Evolutionary conservation across 1,140 invertebrate species (phyloP).

Genomic region (Coenobita brevimanus): DNA sequence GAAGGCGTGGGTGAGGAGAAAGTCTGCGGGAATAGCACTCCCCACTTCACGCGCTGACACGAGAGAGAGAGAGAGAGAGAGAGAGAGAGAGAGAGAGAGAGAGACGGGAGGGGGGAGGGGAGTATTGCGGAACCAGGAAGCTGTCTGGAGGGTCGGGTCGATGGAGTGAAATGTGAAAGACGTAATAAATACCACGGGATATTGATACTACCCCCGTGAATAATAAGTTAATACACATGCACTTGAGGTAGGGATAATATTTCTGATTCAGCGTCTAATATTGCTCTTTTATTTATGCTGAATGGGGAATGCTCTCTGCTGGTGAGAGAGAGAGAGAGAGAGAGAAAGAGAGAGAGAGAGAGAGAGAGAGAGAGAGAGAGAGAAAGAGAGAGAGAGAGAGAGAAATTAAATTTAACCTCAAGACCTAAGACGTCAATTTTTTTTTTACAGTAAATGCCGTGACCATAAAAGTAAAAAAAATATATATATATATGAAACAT

Average conservation of each 20-base stretch:
- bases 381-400: constrained; percentile 7
- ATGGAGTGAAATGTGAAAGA: neutral
- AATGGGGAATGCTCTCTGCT: too few species aligned
- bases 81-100: neutral
- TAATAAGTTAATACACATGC: too few species aligned
- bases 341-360: too few species aligned
- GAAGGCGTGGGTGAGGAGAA: too few species aligned
- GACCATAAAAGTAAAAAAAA: too few species aligned
- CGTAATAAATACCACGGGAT: neutral
- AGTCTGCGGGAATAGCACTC: constrained; percentile 9
- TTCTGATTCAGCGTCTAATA: neutral
- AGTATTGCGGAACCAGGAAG: neutral
- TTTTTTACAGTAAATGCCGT: too few species aligned
- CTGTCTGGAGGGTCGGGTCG: neutral
- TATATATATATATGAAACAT: too few species aligned
- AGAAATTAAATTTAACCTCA: neutral
- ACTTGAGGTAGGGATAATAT: neutral
- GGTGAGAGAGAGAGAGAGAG: neutral
- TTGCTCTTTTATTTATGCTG: too few species aligned
- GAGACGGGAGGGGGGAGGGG: too few species aligned
- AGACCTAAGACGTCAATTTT: too few species aligned
- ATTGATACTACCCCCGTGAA: neutral
- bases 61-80: neutral
- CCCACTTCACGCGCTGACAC: neutral
- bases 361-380: neutral